These are phyloP conservation scores for Protodeltote pygarga DNA, from an alignment of 2,888 invertebrate genomes.

Conservation along the genomic window DNA sequence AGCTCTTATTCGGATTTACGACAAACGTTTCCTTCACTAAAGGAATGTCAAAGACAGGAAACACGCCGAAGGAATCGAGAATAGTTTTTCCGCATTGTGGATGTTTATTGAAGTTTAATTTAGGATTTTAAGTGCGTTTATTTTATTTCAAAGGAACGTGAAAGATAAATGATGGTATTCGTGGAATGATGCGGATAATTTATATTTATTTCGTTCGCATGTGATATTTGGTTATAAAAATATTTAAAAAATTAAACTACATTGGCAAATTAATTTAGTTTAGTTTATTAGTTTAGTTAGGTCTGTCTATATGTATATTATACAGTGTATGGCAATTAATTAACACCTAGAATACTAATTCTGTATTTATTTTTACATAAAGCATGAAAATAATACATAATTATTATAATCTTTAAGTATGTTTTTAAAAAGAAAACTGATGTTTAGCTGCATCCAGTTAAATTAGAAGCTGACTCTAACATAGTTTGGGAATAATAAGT, in stretches of 20 bases:
- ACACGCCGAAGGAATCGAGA: constrained; percentile 15
- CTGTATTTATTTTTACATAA: no score
- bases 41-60: constrained; percentile 48
- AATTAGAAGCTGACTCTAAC: no score
- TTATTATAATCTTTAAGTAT: not conserved
- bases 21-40: constrained; percentile 32
- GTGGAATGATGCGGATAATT: not conserved
- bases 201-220: no score
- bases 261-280: no score
- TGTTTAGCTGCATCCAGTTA: no score
- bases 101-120: constrained; percentile 21
- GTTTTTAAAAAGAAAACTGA: not conserved
- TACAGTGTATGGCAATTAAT: no score
- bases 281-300: no score
- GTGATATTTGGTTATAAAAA: no score
- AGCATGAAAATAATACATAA: not conserved
- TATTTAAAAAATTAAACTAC: no score
- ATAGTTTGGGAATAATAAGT: no score
- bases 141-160: constrained; percentile 8
- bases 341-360: no score
- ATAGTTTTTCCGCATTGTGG: constrained; percentile 27
- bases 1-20: constrained; percentile 51
- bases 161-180: not conserved
- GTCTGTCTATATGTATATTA: no score
- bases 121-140: constrained; percentile 4